phyloP scores from a whole-genome alignment of 2,797 vertebrate genomes.

The Muscicapa striata region DNA sequence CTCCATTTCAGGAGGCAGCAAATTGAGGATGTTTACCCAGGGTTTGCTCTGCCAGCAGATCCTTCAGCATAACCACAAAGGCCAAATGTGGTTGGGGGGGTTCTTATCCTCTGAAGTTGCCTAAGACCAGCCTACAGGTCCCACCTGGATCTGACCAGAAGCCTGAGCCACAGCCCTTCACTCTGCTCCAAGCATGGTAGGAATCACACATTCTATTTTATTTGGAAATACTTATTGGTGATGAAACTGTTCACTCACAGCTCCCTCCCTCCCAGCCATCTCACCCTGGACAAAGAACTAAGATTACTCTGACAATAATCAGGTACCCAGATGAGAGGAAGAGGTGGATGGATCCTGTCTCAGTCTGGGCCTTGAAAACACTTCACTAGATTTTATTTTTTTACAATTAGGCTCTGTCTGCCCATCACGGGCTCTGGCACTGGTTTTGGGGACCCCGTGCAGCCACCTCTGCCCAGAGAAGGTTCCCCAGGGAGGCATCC shows the following conservation, averaged over 20 bases:
- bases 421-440: fast-evolving
- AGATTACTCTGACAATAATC: not conserved
- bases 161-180: not conserved
- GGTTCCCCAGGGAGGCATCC: not conserved
- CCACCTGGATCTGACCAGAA: fast-evolving
- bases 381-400: not conserved
- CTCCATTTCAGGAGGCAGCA: conserved; percentile 71
- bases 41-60: conserved; percentile 36
- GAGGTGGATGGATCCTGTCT: fast-evolving
- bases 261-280: not conserved
- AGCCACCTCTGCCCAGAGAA: not conserved
- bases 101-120: not conserved
- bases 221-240: not conserved
- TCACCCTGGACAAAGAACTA: not conserved
- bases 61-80: not conserved
- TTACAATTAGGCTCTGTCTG: not conserved
- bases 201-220: fast-evolving
- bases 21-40: conserved; percentile 45
- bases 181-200: fast-evolving
- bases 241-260: not conserved
- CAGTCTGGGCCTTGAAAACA: not conserved
- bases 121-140: not conserved
- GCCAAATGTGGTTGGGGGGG: not conserved
- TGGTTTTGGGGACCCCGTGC: fast-evolving
- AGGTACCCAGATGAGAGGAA: not conserved